Conservation (phyloP, 2,113 vertebrate genomes). For the Anhinga anhinga region DNA sequence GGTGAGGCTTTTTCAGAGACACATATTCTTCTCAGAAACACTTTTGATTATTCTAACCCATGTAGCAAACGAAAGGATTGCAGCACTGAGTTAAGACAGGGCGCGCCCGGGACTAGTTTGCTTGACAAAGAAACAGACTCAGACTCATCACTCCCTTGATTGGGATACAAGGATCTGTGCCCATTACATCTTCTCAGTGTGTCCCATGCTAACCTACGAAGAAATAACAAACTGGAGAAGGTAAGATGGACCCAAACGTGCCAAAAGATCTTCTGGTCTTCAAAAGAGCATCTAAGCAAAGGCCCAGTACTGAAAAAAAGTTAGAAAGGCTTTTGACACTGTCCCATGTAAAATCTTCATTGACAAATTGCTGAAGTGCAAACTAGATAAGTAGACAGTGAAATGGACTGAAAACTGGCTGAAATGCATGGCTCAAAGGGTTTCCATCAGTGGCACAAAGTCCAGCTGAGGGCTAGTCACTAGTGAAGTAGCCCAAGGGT, state of each 20-base stretch:
- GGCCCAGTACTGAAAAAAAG: not conserved
- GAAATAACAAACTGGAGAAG: not conserved
- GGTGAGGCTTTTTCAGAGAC: not conserved
- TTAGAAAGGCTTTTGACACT: not conserved
- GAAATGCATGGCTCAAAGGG: not conserved
- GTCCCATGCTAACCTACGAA: not conserved
- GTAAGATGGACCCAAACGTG: not conserved
- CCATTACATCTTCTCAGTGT: not conserved
- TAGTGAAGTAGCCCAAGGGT: not conserved
- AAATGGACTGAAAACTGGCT: not conserved
- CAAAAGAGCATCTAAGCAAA: not conserved
- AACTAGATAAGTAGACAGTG: not conserved
- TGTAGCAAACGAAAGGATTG: not conserved
- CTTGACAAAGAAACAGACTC: not conserved
- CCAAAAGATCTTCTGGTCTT: not conserved
- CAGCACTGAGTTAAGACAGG: not conserved
- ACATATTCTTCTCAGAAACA: not conserved
- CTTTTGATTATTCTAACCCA: not conserved
- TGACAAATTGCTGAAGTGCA: not conserved
- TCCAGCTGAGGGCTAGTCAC: not conserved
- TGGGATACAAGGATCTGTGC: not conserved
- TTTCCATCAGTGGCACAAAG: not conserved
- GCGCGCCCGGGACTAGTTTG: not conserved
- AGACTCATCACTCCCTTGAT: not conserved
- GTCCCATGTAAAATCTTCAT: not conserved